Evolutionary conservation across 2,888 invertebrate species (phyloP), one percentile per base, ranked within the genome.

Genomic region (Linnaemya vulpina): DNA sequence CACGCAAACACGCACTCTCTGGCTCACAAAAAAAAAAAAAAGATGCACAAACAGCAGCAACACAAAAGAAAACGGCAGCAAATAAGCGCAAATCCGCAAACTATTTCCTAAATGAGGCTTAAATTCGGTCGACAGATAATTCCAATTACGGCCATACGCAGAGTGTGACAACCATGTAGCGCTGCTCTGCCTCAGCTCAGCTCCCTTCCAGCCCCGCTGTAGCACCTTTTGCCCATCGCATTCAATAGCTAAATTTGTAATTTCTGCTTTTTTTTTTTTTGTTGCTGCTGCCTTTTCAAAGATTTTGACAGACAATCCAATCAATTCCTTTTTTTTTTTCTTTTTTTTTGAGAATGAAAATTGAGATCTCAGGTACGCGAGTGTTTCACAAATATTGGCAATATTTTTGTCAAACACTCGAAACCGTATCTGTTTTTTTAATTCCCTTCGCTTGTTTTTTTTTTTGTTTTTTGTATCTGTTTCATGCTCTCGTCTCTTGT

Each of bases 41-140:
- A 76, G 20, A n/a, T n/a, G n/a, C n/a, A n/a, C n/a, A n/a, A 15
- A 15, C 4, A 58, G 9, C 30, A 30, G 3, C 11, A 22, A 22
- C 2, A 22, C 3, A 58, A n/a, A 53, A 53, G 20, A 49, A 81
- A 75, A 87, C 87, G 87, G 74, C 80, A 84, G 84, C 88, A 89
- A 90, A 88, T 87, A 89, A 88, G 88, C 90, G 89, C 89, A 92
- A 92, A 91, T 92, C 92, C 92, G 91, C 92, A 92, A 92, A 92
- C 90, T 92, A 91, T 89, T 89, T 91, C 92, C 91, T 90, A 92
- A 92, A 92, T 92, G 92, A 92, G 92, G 89, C 92, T 92, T 92
- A 92, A 92, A 91, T 92, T 92, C 89, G 89, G 87, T 87, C 68
- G 74, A 63, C 67, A 88, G 90, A 91, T 91, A 90, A 90, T 92